A percentile compares a stretch with the other conserved stretches of the same genome.
Evolutionary conservation across 37 sponge, comb jelly and placozoan species (phyloP).

Genomic region (Beroe forskalii): DNA sequence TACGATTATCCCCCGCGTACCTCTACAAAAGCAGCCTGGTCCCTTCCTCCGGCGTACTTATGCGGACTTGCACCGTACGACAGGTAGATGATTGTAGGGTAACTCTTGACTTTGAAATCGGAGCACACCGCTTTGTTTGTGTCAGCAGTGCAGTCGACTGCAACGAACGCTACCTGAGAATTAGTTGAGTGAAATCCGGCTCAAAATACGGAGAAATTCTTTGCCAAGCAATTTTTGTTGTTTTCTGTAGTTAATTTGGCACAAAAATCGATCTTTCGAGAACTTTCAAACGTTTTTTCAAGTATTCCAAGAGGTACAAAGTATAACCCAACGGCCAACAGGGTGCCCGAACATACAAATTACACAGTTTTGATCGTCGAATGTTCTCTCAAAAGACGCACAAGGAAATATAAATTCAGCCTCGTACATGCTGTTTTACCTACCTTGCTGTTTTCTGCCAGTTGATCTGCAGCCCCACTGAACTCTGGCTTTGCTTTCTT

Average conservation of each 20-base stretch:
- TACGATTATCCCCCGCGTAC: background rate
- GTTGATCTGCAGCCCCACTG: slow-evolving; percentile 71
- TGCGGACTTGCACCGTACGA: slow-evolving; percentile 1
- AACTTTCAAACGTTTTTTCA: no score
- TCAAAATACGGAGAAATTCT: background rate
- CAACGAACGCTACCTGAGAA: background rate
- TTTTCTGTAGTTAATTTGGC: no score
- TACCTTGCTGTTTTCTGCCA: slow-evolving; percentile 73
- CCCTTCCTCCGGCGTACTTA: slow-evolving; percentile 15
- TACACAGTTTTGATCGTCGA: background rate
- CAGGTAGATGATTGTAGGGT: background rate
- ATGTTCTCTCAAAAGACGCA: background rate
- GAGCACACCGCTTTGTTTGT: slow-evolving; percentile 2
- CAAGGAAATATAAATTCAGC: background rate
- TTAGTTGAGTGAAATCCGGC: background rate
- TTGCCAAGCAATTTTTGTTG: background rate
- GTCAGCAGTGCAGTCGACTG: background rate
- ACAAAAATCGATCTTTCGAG: no score
- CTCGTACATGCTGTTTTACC: background rate
- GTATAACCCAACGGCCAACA: background rate
- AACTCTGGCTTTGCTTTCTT: slow-evolving; percentile 90
- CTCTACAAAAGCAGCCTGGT: slow-evolving; percentile 19
- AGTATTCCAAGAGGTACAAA: no score
- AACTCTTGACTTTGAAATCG: background rate
- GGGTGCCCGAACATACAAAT: background rate